Conservation (phyloP, 2,113 vertebrate genomes). For the Meleagris gallopavo region DNA sequence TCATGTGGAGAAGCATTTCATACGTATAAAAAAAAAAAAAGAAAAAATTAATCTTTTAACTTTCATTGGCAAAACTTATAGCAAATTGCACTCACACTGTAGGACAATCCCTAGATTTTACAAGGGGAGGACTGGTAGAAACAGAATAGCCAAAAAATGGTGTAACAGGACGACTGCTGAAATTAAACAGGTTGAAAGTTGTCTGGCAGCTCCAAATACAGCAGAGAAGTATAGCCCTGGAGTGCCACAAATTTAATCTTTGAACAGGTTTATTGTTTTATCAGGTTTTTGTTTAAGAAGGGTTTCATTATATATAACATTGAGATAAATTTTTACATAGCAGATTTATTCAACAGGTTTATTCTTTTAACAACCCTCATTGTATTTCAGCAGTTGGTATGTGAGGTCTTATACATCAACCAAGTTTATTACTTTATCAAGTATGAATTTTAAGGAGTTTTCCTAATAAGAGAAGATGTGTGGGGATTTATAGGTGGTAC, state of each 20-base stretch:
- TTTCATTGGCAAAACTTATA: background rate
- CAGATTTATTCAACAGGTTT: slow-evolving; percentile 79
- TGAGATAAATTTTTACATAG: slow-evolving; percentile 72
- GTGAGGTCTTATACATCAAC: slow-evolving; percentile 76
- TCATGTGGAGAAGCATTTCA: slow-evolving; percentile 46
- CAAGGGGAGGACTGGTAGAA: slow-evolving; percentile 8
- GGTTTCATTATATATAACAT: slow-evolving; percentile 72
- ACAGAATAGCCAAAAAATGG: slow-evolving; percentile 10
- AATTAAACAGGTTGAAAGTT: slow-evolving; percentile 74
- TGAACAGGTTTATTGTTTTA: slow-evolving; percentile 77
- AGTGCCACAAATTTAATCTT: slow-evolving; percentile 72
- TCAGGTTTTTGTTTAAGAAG: slow-evolving; percentile 77
- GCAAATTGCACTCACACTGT: background rate
- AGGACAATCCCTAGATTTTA: slow-evolving; percentile 11
- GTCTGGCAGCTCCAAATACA: slow-evolving; percentile 68
- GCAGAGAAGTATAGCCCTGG: slow-evolving; percentile 65
- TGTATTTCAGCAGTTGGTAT: slow-evolving; percentile 68
- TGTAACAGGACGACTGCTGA: slow-evolving; percentile 33
- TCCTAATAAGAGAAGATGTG: slow-evolving; percentile 69
- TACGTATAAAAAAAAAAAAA: background rate
- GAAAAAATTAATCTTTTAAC: slow-evolving; percentile 17
- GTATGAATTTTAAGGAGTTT: slow-evolving; percentile 79
- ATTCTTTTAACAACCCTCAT: slow-evolving; percentile 71
- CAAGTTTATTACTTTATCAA: slow-evolving; percentile 77
- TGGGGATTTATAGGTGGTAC: slow-evolving; percentile 51